A percentile compares a stretch with the other conserved stretches of the same genome.
These are phyloP conservation scores for Luscinia luscinia DNA, from an alignment of 2,797 vertebrate genomes.

Conservation along the genomic window DNA sequence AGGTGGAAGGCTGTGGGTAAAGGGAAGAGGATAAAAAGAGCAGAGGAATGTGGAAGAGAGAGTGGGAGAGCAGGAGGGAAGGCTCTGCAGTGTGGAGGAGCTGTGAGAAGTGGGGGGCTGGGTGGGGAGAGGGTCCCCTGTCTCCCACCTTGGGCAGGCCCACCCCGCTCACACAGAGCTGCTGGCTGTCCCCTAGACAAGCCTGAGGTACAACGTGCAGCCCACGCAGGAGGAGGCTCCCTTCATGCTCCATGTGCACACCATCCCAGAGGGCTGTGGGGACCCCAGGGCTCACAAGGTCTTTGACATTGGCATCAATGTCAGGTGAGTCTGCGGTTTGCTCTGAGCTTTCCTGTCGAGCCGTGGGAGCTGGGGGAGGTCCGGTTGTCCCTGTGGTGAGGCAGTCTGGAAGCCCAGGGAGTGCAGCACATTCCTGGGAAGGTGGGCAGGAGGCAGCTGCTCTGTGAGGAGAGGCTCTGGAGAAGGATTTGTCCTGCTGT, in stretches of 20 bases:
- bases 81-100: not conserved
- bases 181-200: constrained; percentile 26
- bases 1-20: not conserved
- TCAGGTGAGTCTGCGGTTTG: not conserved
- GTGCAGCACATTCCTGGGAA: not conserved
- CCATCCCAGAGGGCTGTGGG: not conserved
- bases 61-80: no score
- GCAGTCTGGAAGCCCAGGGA: not conserved
- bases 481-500: not conserved
- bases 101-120: not conserved
- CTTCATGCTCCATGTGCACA: constrained; percentile 5
- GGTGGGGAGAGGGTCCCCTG: not conserved
- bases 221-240: not conserved
- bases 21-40: no score
- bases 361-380: not conserved
- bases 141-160: rapidly evolving
- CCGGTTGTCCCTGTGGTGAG: not conserved
- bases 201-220: constrained; percentile 63
- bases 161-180: not conserved
- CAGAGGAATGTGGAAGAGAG: not conserved
- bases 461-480: not conserved
- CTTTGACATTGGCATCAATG: constrained; percentile 50
- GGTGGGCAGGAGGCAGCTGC: not conserved
- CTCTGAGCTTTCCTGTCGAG: not conserved
- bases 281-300: constrained; percentile 27